Evolutionary conservation across 2,797 vertebrate species (phyloP).

Genomic region (Picus viridis): DNA sequence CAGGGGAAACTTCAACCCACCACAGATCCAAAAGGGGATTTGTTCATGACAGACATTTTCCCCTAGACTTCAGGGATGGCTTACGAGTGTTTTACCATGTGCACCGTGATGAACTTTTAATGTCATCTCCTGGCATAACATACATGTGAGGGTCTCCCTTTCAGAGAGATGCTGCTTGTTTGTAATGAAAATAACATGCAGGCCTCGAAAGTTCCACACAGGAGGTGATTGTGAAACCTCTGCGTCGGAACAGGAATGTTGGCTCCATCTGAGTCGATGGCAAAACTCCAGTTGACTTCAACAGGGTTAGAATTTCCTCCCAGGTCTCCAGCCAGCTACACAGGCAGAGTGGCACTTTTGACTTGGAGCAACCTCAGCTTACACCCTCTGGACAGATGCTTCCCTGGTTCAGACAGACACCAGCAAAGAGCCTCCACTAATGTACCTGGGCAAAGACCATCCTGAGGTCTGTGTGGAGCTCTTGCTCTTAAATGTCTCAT

Average conservation of each 20-base stretch:
- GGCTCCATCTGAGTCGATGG: background rate
- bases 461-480: background rate
- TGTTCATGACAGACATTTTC: background rate
- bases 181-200: slow-evolving; percentile 51
- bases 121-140: background rate
- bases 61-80: background rate
- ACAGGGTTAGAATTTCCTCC: background rate
- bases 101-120: slow-evolving; percentile 21
- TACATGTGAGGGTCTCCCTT: background rate
- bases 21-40: background rate
- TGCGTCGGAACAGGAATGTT: slow-evolving; percentile 45
- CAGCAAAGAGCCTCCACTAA: background rate
- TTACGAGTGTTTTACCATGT: slow-evolving; percentile 9
- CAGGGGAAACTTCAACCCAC: no score
- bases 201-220: slow-evolving; percentile 31
- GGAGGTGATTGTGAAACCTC: slow-evolving; percentile 24
- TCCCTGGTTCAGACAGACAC: background rate
- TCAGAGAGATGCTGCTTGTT: slow-evolving; percentile 48
- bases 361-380: background rate
- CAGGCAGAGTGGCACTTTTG: background rate
- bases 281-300: slow-evolving; percentile 42
- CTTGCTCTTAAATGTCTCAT: background rate
- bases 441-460: background rate
- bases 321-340: background rate
- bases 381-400: background rate